phyloP scores from a whole-genome alignment of 2,797 vertebrate species.

The Morelia viridis region DNA sequence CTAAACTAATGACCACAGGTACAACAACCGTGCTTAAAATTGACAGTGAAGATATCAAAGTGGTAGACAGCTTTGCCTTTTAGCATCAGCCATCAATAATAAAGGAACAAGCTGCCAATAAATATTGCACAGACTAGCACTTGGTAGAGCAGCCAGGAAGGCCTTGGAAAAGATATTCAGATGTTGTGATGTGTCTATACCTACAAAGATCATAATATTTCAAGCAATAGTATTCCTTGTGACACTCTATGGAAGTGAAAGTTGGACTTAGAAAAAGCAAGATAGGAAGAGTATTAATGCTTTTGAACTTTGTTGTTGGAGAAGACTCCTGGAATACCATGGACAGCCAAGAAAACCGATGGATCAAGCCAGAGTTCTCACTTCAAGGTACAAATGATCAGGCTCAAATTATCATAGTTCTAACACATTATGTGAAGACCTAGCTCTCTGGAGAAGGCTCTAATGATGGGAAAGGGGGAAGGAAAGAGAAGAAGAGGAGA shows the following conservation, averaged over 20 bases:
- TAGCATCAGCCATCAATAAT: background rate
- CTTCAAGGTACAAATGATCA: background rate
- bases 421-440: background rate
- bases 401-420: background rate
- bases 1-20: background rate
- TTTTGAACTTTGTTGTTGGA: background rate
- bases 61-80: background rate
- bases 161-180: background rate
- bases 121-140: background rate
- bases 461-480: background rate
- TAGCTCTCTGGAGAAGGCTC: background rate
- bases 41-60: background rate
- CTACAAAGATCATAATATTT: background rate
- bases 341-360: background rate
- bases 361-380: background rate
- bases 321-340: background rate
- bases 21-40: background rate
- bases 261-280: background rate
- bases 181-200: background rate
- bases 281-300: background rate
- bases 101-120: background rate
- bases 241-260: background rate
- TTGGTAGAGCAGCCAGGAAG: background rate
- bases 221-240: background rate
- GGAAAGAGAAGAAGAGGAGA: background rate